These are phyloP conservation scores for Cotesia vestalis DNA, from an alignment of 1,140 invertebrate species.

Conservation along the genomic window DNA sequence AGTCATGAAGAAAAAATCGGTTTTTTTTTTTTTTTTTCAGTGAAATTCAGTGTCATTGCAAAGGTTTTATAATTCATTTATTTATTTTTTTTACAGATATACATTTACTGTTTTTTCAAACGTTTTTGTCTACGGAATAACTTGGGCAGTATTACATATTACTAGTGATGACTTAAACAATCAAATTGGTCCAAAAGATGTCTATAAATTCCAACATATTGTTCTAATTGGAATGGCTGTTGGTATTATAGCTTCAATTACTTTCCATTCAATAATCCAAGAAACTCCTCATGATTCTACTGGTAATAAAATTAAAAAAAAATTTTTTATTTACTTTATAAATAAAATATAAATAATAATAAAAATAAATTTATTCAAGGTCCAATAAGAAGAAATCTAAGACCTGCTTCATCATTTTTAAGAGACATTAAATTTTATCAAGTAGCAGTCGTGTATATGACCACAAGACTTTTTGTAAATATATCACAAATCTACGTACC, in stretches of 20 bases:
- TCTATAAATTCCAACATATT: conserved; percentile 79
- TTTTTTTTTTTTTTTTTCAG: no score
- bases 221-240: conserved; percentile 77
- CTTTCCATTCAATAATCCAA: conserved; percentile 81
- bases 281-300: conserved; percentile 66
- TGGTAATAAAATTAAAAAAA: conserved; percentile 41
- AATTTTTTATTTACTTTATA: conserved; percentile 7
- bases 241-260: conserved; percentile 75
- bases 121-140: conserved; percentile 73
- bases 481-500: conserved; percentile 91
- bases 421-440: conserved; percentile 71
- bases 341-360: no score
- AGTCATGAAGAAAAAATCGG: no score
- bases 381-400: conserved; percentile 36
- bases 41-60: no score
- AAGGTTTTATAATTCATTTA: no score
- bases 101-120: conserved; percentile 78
- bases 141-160: conserved; percentile 70
- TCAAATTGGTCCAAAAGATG: conserved; percentile 76
- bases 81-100: conserved; percentile 66
- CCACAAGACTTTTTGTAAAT: conserved; percentile 88
- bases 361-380: conserved; percentile 38
- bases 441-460: conserved; percentile 88
- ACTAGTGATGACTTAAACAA: conserved; percentile 54
- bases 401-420: conserved; percentile 47